Evolutionary conservation across 2,113 vertebrate species (phyloP).

Genomic region (Rutilus rutilus): DNA sequence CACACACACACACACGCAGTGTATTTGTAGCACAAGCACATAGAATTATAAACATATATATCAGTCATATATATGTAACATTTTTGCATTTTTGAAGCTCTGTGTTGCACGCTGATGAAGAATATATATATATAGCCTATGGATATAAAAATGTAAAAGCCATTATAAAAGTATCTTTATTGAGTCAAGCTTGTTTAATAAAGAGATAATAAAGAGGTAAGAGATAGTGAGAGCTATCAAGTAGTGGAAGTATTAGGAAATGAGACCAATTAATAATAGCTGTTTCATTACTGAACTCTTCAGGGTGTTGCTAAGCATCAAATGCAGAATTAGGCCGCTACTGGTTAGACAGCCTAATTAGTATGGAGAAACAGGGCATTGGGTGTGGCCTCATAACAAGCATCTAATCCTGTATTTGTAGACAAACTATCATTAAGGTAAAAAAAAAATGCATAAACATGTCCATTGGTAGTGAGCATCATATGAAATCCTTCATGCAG

Average conservation of each 20-base stretch:
- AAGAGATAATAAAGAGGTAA: background rate
- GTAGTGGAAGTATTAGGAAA: constrained; percentile 23
- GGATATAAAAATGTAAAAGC: background rate
- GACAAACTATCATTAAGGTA: constrained; percentile 1
- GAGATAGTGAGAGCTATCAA: background rate
- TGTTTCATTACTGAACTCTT: constrained; percentile 33
- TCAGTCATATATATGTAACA: background rate
- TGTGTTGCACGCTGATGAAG: background rate
- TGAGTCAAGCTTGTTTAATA: background rate
- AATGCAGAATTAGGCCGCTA: constrained; percentile 42
- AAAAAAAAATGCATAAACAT: background rate
- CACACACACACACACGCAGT: too few relatives aligned
- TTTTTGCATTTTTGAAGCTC: background rate
- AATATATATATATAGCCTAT: background rate
- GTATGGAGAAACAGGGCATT: constrained; percentile 43
- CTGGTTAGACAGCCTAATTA: constrained; percentile 46
- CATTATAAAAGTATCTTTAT: background rate
- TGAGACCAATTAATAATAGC: constrained; percentile 54
- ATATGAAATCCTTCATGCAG: background rate
- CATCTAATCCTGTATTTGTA: background rate
- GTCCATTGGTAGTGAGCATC: background rate
- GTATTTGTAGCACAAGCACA: too few relatives aligned
- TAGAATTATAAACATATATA: too few relatives aligned
- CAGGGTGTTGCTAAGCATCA: constrained; percentile 44
- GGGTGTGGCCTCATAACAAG: constrained; percentile 9